These are phyloP conservation scores for Himantopus leucocephalus DNA, from an alignment of 2,113 vertebrate species.

Conservation along the genomic window DNA sequence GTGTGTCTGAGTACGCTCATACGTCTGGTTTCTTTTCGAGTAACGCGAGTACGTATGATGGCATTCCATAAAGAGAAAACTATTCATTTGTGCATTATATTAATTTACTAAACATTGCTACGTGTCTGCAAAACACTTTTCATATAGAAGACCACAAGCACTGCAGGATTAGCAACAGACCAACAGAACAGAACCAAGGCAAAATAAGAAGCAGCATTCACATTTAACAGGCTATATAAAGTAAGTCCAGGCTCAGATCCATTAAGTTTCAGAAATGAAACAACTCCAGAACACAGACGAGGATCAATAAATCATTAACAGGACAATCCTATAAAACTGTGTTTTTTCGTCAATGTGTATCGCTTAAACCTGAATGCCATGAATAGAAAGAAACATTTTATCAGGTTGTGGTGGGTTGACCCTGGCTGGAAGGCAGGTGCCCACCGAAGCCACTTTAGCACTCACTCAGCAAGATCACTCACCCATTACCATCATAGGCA, in stretches of 20 bases:
- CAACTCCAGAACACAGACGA: not conserved
- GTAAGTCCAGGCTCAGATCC: not conserved
- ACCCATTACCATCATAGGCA: not conserved
- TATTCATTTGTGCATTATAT: not conserved
- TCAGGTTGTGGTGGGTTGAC: not conserved
- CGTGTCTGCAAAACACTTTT: rapidly evolving
- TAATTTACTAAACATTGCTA: not conserved
- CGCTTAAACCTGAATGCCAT: not conserved
- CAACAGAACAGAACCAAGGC: not conserved
- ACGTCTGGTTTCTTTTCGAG: not conserved
- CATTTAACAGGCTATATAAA: not conserved
- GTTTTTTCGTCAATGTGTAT: not conserved
- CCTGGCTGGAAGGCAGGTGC: not conserved
- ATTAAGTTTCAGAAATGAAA: not conserved
- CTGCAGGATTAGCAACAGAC: not conserved
- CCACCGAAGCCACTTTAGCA: not conserved
- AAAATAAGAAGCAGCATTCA: not conserved
- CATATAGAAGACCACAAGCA: not conserved
- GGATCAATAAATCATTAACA: not conserved
- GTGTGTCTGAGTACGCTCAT: not conserved
- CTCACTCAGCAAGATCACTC: not conserved
- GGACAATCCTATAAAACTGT: not conserved
- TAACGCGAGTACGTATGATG: not conserved
- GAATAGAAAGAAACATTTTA: not conserved
- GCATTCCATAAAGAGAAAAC: not conserved